Percentiles rank a stretch among this genome's conserved stretches.
Evolutionary conservation across 2,888 invertebrate species (phyloP).

Genomic region (Pegoplata infirma): DNA sequence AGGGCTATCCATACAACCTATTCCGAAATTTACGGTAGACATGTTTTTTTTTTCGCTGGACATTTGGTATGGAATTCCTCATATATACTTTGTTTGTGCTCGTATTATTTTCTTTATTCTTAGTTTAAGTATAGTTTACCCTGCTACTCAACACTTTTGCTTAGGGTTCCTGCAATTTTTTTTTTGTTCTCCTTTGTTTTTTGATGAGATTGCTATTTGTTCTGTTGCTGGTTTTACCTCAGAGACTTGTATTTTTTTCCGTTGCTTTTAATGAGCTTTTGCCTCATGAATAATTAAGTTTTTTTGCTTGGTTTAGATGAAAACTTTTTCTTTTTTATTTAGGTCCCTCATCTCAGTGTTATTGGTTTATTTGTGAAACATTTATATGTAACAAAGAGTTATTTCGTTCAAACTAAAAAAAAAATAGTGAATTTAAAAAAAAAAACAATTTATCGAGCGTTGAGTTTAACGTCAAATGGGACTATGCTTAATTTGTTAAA

Average conservation of each 20-base stretch:
- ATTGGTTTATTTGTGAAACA: conserved; percentile 9
- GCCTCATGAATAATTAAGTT: conserved; percentile 53
- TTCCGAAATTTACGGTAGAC: no score
- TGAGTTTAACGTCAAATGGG: not conserved
- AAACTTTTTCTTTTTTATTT: conserved; percentile 11
- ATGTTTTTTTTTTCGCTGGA: no score
- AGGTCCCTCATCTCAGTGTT: not conserved
- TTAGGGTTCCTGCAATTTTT: conserved; percentile 1
- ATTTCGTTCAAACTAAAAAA: no score
- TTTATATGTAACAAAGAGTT: conserved; percentile 14
- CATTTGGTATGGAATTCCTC: no score
- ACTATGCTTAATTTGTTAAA: no score
- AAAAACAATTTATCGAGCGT: not conserved
- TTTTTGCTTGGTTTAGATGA: conserved; percentile 27
- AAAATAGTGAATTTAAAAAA: not conserved
- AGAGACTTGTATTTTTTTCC: conserved; percentile 40
- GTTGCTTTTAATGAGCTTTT: conserved; percentile 54
- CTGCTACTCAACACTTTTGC: conserved; percentile 15
- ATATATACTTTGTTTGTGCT: no score
- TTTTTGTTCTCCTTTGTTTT: conserved; percentile 1
- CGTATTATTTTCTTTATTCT: conserved; percentile 4
- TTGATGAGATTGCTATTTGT: conserved; percentile 35
- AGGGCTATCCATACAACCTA: no score
- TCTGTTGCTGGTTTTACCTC: conserved; percentile 35
- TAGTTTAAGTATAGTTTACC: not conserved